Evolutionary conservation across 2,888 invertebrate species (phyloP), one percentile per base, ranked within the genome.

Genomic region (Sussaba pulchella): DNA sequence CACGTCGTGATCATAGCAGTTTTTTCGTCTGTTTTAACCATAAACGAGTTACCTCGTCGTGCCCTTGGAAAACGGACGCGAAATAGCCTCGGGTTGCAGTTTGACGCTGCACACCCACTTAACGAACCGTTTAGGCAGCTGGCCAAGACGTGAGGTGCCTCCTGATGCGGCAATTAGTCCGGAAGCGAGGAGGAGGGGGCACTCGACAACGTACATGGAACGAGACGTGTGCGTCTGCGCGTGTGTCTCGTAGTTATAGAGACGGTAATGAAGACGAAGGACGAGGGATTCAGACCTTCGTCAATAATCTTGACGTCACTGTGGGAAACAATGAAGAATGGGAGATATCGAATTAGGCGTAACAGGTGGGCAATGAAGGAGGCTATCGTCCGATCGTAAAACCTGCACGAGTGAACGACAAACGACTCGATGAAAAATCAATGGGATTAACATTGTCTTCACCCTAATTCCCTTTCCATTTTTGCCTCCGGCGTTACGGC

Each of bases 81-180:
- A 21, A 47, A 36, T 47, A 21, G 36, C 47, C 59, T 36, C 41
- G 47, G 36, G 59, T 72, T 17, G 41, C 71, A 47, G n/a, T 61
- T 50, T 43, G 26, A 72, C 50, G 72, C 50, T 72, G 52, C 52
- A 52, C 50, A 50, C 41, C 72, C 52, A 52, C 50, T 72, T 63
- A 72, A 72, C 72, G 24, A 39, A 52, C 50, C 72, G 63, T 72
- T 72, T 72, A 72, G 72, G 72, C 72, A 63, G 72, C 72, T 72
- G 72, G 59, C 61, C 61, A 61, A 63, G 50, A 72, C 61, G 72
- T 63, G 72, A 41, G 50, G 24, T 21, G 72, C 61, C 52, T 61
- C 14, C 50, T 24, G 14, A 71, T 50, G 59, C 47, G 59, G 21
- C 72, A 72, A 63, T 72, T 72, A 61, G 61, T 72, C 36, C 47